Base-by-base conservation (phyloP, 35 echinoderm and acorn worm genomes). In the Heliocidaris erythrogramma region DNA sequence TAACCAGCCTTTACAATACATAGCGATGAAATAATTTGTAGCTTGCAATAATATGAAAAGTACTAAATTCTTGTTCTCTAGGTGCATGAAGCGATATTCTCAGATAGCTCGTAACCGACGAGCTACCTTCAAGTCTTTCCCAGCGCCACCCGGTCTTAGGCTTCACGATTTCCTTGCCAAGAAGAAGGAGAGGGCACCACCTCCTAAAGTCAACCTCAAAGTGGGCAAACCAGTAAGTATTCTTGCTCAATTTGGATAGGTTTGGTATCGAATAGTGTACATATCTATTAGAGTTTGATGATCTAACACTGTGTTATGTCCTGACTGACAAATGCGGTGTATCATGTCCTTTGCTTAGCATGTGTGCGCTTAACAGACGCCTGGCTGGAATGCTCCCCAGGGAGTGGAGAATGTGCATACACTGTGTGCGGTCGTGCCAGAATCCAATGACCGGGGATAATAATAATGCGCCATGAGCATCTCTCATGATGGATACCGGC, bases 141-240 rank as follows among this genome's bases (percentile, higher is more conserved):
- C 98, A 52, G 95, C 98, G 24, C 98, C 98, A 6, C 94, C 95
- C 18, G 96, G 96, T 14, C 94, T 97, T 48, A 93, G 90, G 17
- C 96, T 99, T 18, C 96, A 96, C 91, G 98, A 97, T 78, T 99
- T 99, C 88, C 86, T 99, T 50, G 89, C 97, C 16, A 97, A 97
- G 53, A 96, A 94, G 56, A 96, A 95, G 59, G 97, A 96, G 30
- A 96, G 97, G 32, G 94, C 92, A 24, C 94, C 97, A 30, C 85
- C 94, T n/a, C 94, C 95, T 49, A 60, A 94, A 7, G 97, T 99
- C 90, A 97, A 99, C 65, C 96, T 99, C 18, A 99, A 99, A 97
- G 94, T 99, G 27, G 98, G 96, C 92, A 99, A 99, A 91, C 96
- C 98, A 60, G 98, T 99, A 94, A 99, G 97, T 93, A 13, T 60